A percentile compares a stretch with the other conserved stretches of the same genome.
These are phyloP conservation scores for Spilarctia lutea DNA, from an alignment of 2,888 invertebrate species.

Conservation along the genomic window DNA sequence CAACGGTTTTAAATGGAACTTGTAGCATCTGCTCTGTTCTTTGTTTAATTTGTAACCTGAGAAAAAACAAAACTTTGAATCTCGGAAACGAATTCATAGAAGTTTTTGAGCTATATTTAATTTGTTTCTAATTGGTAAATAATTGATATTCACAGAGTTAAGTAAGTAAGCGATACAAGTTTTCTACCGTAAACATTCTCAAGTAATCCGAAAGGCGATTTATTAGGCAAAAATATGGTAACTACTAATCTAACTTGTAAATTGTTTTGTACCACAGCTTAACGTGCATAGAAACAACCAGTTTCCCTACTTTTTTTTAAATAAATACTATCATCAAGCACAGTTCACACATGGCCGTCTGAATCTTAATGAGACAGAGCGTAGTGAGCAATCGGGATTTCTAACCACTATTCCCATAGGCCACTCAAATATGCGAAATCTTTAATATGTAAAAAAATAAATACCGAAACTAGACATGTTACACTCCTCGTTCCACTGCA, in stretches of 20 bases:
- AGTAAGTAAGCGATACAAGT: neutral
- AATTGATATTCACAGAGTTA: neutral
- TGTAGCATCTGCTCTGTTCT: conserved; percentile 66
- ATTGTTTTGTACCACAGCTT: neutral
- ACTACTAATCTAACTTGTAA: neutral
- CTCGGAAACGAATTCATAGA: neutral
- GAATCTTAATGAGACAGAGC: neutral
- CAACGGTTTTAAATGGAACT: conserved; percentile 65
- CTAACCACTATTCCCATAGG: too few relatives aligned
- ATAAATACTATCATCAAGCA: neutral
- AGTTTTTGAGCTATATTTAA: neutral
- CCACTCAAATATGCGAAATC: neutral
- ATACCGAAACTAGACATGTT: conserved; percentile 26
- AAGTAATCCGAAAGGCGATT: neutral
- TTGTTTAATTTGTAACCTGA: conserved; percentile 66
- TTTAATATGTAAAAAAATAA: neutral
- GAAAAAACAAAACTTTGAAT: conserved; percentile 25
- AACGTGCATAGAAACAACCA: neutral
- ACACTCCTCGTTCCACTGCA: conserved; percentile 68
- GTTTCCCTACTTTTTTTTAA: neutral
- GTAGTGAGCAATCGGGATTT: too few relatives aligned
- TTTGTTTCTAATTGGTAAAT: neutral
- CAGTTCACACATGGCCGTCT: neutral
- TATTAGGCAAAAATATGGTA: too few relatives aligned
- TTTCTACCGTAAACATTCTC: neutral